Evolutionary conservation across 1,140 invertebrate genomes (phyloP).

Genomic region (Drosophila subpulchrella): DNA sequence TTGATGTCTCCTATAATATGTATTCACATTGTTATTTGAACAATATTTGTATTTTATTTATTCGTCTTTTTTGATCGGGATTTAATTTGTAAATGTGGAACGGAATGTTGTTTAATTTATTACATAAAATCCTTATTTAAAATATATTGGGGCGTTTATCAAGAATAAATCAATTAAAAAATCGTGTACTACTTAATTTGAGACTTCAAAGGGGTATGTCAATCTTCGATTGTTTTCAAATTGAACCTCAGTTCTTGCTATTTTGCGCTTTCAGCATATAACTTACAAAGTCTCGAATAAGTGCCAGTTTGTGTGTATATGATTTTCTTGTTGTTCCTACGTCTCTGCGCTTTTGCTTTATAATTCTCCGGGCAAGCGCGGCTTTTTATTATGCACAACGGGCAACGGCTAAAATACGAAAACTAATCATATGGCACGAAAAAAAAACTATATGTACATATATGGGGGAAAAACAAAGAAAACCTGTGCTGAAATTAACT

Average conservation of each 20-base stretch:
- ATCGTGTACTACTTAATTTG: too few species aligned
- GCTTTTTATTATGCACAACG: conserved; percentile 74
- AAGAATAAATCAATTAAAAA: too few species aligned
- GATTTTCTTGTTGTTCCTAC: conserved; percentile 55
- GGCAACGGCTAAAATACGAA: conserved; percentile 55
- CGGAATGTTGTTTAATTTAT: too few species aligned
- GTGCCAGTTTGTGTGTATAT: conserved; percentile 25
- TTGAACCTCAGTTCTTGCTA: conserved; percentile 1
- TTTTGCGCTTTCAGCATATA: conserved; percentile 70
- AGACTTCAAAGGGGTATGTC: conserved; percentile 3
- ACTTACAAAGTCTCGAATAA: conserved; percentile 68
- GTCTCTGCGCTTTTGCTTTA: conserved; percentile 55
- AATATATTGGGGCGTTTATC: too few species aligned
- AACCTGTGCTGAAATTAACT: conserved; percentile 63
- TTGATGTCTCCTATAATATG: too few species aligned
- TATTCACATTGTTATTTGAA: too few species aligned
- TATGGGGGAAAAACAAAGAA: conserved; percentile 43
- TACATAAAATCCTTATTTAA: too few species aligned
- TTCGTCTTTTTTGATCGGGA: too few species aligned
- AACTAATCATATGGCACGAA: conserved; percentile 53
- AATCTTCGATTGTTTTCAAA: not conserved
- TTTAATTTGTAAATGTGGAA: too few species aligned
- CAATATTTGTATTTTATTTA: too few species aligned
- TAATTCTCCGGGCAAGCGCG: conserved; percentile 57
- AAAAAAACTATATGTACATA: conserved; percentile 1